These are phyloP conservation scores for Phalanger gymnotis DNA, from an alignment of 2,797 vertebrate genomes.

Conservation along the genomic window DNA sequence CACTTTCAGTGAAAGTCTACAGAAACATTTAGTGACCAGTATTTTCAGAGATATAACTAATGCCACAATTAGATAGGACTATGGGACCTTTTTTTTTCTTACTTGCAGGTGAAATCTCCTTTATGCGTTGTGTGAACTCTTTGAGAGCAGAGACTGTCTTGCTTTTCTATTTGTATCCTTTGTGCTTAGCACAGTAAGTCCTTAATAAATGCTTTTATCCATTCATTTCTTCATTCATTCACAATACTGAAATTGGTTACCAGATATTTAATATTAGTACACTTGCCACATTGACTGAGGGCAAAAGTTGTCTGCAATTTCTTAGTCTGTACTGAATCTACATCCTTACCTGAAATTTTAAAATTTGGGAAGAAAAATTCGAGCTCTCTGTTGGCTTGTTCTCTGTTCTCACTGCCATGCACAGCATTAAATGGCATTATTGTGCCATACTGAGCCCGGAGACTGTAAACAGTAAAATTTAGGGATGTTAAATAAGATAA, in stretches of 20 bases:
- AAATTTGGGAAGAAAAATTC: slow-evolving; percentile 92
- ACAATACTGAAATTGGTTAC: neutral
- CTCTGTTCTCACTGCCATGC: slow-evolving; percentile 88
- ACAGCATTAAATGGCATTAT: slow-evolving; percentile 90
- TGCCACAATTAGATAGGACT: neutral
- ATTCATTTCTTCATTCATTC: neutral
- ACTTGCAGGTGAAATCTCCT: neutral
- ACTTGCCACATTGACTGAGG: slow-evolving; percentile 84
- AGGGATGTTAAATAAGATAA: slow-evolving; percentile 7
- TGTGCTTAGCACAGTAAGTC: slow-evolving; percentile 4
- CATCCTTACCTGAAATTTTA: slow-evolving; percentile 83
- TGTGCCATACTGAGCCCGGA: slow-evolving; percentile 92
- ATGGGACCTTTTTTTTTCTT: neutral
- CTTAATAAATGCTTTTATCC: neutral
- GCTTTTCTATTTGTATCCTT: neutral
- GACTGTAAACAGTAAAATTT: slow-evolving; percentile 82
- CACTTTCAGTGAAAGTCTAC: neutral
- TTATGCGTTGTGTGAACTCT: neutral
- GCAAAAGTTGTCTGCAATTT: slow-evolving; percentile 87
- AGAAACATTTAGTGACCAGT: neutral
- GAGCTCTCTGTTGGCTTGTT: slow-evolving; percentile 90
- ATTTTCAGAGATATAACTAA: neutral
- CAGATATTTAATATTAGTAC: neutral
- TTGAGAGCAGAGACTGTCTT: neutral
- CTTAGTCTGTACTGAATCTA: slow-evolving; percentile 72